Evolutionary conservation across 1,140 invertebrate species (phyloP).

Genomic region (Hyles euphorbiae): DNA sequence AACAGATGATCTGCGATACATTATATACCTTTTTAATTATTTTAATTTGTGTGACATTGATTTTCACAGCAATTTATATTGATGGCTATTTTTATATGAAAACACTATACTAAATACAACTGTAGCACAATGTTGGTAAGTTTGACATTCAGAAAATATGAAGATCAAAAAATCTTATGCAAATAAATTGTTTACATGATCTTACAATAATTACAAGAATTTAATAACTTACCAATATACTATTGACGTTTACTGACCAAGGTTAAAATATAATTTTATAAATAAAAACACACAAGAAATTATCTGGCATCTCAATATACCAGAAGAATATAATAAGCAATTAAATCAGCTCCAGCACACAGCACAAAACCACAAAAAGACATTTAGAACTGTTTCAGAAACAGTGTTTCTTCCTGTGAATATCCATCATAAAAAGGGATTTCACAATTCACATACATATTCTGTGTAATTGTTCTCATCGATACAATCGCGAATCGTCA

Average conservation of each 20-base stretch:
- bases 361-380: conserved; percentile 18
- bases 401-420: neutral
- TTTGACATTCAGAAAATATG: too few species aligned
- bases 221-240: conserved; percentile 17
- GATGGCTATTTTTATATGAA: too few species aligned
- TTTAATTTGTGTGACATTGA: too few species aligned
- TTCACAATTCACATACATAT: neutral
- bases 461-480: too few species aligned
- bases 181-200: conserved; percentile 6
- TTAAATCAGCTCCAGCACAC: conserved; percentile 2
- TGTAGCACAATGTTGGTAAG: too few species aligned
- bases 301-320: conserved; percentile 2
- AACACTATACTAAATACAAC: too few species aligned
- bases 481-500: too few species aligned
- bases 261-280: conserved; percentile 15
- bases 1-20: too few species aligned
- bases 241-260: conserved; percentile 23
- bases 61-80: too few species aligned
- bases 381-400: conserved; percentile 1
- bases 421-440: neutral
- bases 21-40: too few species aligned
- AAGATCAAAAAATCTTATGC: neutral
- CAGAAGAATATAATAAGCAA: conserved; percentile 10
- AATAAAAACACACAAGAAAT: conserved; percentile 10
- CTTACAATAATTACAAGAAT: neutral